These are phyloP conservation scores for Spermophilus dauricus DNA, from an alignment of 2,113 vertebrate genomes.

Conservation along the genomic window DNA sequence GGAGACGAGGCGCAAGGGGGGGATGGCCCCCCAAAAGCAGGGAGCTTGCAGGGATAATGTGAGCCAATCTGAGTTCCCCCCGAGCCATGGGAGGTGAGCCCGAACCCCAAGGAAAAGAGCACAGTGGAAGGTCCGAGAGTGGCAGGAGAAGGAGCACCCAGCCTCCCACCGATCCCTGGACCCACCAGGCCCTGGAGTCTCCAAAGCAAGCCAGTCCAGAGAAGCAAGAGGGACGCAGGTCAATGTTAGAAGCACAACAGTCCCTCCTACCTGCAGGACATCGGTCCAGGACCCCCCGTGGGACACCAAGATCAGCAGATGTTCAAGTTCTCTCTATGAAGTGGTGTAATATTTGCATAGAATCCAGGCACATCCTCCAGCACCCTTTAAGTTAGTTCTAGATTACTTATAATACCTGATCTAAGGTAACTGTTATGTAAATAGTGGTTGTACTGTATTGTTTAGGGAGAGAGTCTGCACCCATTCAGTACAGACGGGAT, in stretches of 20 bases:
- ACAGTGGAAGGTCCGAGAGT: background rate
- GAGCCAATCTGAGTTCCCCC: fast-evolving
- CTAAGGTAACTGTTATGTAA: background rate
- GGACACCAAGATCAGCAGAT: background rate
- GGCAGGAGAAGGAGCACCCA: fast-evolving
- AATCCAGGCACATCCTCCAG: background rate
- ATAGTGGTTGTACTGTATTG: background rate
- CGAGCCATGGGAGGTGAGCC: background rate
- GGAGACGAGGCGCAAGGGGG: background rate
- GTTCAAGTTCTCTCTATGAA: background rate
- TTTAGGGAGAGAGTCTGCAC: background rate
- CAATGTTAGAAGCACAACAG: fast-evolving
- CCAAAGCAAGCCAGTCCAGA: background rate
- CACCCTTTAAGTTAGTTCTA: background rate
- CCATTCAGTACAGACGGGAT: background rate
- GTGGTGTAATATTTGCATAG: background rate
- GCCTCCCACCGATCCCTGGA: background rate
- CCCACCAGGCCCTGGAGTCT: background rate
- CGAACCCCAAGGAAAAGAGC: background rate
- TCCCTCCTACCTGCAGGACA: background rate
- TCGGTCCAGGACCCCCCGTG: background rate
- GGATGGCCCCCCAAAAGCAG: background rate
- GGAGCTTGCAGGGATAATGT: background rate
- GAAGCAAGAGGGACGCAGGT: fast-evolving
- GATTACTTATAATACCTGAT: background rate